Percentiles rank a stretch among this genome's conserved stretches.
These are phyloP conservation scores for Nomada fucata DNA, from an alignment of 2,888 invertebrate genomes.

Conservation along the genomic window DNA sequence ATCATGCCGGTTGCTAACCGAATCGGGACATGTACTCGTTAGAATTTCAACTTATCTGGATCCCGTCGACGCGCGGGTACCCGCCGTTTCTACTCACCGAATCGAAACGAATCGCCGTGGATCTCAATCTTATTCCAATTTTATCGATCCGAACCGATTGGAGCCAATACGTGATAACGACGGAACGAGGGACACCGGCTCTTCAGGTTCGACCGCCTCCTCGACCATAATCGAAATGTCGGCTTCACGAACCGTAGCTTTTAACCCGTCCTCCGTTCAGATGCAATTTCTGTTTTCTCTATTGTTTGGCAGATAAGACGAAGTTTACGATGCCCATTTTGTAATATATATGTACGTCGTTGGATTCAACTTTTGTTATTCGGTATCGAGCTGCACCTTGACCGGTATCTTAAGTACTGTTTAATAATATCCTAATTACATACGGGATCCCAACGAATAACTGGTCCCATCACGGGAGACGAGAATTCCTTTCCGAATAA, in stretches of 20 bases:
- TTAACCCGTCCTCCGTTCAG: not conserved
- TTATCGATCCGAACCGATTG: not conserved
- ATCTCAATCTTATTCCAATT: constrained; percentile 35
- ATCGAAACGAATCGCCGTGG: constrained; percentile 25
- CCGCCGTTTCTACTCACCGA: constrained; percentile 11
- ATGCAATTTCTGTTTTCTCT: not conserved
- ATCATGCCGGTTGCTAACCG: constrained; percentile 45
- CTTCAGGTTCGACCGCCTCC: not conserved
- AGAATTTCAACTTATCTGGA: constrained; percentile 44
- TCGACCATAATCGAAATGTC: constrained; percentile 10
- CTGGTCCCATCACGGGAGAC: too few species aligned
- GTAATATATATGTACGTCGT: too few species aligned
- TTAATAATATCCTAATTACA: too few species aligned
- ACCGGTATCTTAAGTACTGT: too few species aligned
- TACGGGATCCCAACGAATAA: too few species aligned
- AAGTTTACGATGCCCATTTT: too few species aligned
- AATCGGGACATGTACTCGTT: constrained; percentile 45
- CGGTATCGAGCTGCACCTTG: too few species aligned
- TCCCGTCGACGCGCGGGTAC: constrained; percentile 26
- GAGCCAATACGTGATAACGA: constrained; percentile 23
- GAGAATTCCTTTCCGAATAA: too few species aligned
- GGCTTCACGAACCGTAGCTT: not conserved
- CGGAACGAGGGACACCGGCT: not conserved
- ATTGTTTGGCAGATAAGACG: not conserved
- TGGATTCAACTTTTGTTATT: too few species aligned